These are phyloP conservation scores for Bufo bufo DNA, from an alignment of 2,113 vertebrate genomes.

Conservation along the genomic window DNA sequence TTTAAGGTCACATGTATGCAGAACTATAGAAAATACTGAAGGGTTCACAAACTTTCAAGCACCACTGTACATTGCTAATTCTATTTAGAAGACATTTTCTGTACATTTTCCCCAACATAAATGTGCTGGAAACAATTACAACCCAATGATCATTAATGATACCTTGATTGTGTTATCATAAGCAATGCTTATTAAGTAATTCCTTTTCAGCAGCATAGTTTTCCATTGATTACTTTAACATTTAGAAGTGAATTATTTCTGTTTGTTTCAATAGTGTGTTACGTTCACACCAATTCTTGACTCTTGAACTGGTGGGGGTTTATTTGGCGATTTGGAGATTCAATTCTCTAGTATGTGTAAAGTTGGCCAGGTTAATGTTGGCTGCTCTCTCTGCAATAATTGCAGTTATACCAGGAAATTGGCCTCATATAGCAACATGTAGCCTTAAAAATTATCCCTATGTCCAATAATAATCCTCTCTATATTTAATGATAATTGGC, in stretches of 20 bases:
- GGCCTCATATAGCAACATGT: not conserved
- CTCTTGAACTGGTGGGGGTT: not conserved
- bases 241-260: not conserved
- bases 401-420: slow-evolving; percentile 25
- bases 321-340: not conserved
- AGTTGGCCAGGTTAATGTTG: slow-evolving; percentile 8
- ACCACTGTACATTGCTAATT: too few relatives aligned
- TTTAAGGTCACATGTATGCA: too few relatives aligned
- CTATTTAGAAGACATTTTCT: not conserved
- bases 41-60: too few relatives aligned
- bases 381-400: not conserved
- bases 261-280: not conserved
- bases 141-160: not conserved
- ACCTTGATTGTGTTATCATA: not conserved
- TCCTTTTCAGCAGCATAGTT: not conserved
- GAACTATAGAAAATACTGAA: too few relatives aligned
- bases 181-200: not conserved
- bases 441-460: not conserved
- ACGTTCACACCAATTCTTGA: not conserved
- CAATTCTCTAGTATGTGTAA: not conserved
- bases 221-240: not conserved
- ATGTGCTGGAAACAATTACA: not conserved
- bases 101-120: not conserved
- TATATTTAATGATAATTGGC: not conserved
- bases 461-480: not conserved